Base-by-base conservation (phyloP, 2,113 vertebrate genomes). In the Catagonus wagneri region DNA sequence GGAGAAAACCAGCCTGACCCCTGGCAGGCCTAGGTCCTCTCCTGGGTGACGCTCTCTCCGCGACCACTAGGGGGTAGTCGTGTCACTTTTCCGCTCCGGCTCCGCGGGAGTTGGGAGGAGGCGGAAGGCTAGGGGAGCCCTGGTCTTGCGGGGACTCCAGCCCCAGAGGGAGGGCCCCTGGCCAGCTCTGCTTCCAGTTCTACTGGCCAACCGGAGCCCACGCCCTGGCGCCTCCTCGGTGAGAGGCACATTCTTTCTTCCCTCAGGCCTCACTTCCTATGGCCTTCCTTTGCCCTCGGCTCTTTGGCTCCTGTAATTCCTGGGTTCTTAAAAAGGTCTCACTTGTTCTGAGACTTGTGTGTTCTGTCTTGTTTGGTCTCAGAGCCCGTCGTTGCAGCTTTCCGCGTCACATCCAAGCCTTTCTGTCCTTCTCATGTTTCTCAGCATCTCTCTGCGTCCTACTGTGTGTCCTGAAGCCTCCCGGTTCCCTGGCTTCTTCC, bases 11-110 rank as follows among this genome's bases (percentile, higher is more conserved):
- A 15, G 4, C 89, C 22, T 44, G 15, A 9, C 7, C 22, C 29
- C 34, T 0, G 0, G 36, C 5, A 7, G 32, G 34, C 44, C 32
- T 23, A n/a, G n/a, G 14, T 58, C 72, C 54, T 34, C 20, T 58
- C 61, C 25, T 61, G 25, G 13, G 23, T 29, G 83, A 22, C 76
- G 50, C 93, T 94, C 89, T 66, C 58, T 60, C 44, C 12, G 3
- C 61, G 44, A 81, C 95, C 96, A 92, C 93, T 69, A 92, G 96
- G 92, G 90, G 1, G 88, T 71, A 93, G 83, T 89, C 56, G 69
- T 91, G 89, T 71, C 58, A 79, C 90, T 94, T 74, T 87, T 60
- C 78, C 6, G 8, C n/a, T 60, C 60, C 63, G 44, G 60, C 29
- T 16, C 0, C 0, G 8, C 34, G 10, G 3, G 50, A 52, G 63